Base-by-base conservation (phyloP, 2,113 vertebrate species). In the Malaclemys terrapin region DNA sequence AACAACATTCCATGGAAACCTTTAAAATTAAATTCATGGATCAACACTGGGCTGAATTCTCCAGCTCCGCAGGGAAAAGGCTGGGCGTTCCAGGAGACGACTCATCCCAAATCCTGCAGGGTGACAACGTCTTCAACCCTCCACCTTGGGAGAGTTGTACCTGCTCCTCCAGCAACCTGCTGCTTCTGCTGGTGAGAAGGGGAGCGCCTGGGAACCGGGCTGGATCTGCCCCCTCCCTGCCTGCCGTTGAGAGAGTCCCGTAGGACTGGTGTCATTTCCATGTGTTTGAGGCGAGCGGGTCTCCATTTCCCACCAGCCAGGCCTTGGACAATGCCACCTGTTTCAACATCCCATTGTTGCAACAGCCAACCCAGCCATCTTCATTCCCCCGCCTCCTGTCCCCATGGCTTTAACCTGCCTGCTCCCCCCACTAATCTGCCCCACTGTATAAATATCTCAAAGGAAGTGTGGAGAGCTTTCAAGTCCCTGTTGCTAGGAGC, bases 401-500 rank as follows among this genome's bases (percentile, higher is more conserved):
- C 80, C 45, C 1, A 25, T 12, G 52, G 52, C 45, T 50, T 8
- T 19, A 59, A 0, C 11, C 80, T 24, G n/a, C 79, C 76, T 49
- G 76, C 11, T 79, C 29, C 76, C 29, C 38, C 47, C 49, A 42
- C 72, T 24, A 1, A 19, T 52, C 80, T 16, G 31, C 4, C 8
- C 53, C 52, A 80, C 5, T 2, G 42, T 57, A 79, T 85, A 27
- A 47, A 1, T 50, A 42, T 80, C 24, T 52, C 92, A 6, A 14
- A 80, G 85, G 87, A 84, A 87, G 84, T 57, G 19, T 76, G 50
- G 49, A 1, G 76, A 76, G 56, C 85, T 95, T 93, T 94, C 90
- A 78, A 94, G 93, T 85, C 35, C 3, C 2, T 5, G 95, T 97
- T 95, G 89, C 89, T 86, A 45, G 29, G 25, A 84, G 89, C 92